Base-by-base conservation (phyloP, 2,797 vertebrate species). In the Triplophysa yarkandensis region DNA sequence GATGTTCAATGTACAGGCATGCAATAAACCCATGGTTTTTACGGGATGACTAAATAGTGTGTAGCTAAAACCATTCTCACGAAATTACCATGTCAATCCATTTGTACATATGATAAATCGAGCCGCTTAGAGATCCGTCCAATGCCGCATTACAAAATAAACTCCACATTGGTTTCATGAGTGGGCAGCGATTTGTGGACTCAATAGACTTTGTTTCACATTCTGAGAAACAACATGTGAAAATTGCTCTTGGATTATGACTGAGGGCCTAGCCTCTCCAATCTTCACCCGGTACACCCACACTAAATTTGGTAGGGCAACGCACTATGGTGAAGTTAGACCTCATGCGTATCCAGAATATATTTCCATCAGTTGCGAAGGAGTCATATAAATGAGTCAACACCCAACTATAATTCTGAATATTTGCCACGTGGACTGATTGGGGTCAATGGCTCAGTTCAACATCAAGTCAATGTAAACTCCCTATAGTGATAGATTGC, bases 401-500 rank as follows among this genome's bases (percentile, higher is more conserved):
- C 78, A 92, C 91, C 90, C 91, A 83, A 71, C 89, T 86, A 89
- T 93, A 93, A 92, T 92, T 94, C 90, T 91, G 94, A 93, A 94
- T 91, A 92, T 92, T 92, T 91, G 87, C 92, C 77, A 91, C 92
- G 87, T 87, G 91, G 89, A 83, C 87, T 92, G 91, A 92, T 90
- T 91, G 93, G 95, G 96, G 96, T 98, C 95, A 98, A 86, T 88
- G 92, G 93, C 88, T 95, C 90, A 90, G 91, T 94, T 91, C 90
- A 68, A 91, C 90, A 91, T 90, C 84, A 77, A 68, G 82, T 79
- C 77, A 79, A 68, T 14, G 68, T 91, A 92, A 93, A 93, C 93
- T 93, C 91, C 92, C 92, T 91, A 84, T 85, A 80, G 95, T 98
- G 95, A 98, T 96, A 95, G 95, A 98, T 97, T 93, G 89, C 94